Base-by-base conservation (phyloP, 2,113 vertebrate genomes). In the Acanthisitta chloris region DNA sequence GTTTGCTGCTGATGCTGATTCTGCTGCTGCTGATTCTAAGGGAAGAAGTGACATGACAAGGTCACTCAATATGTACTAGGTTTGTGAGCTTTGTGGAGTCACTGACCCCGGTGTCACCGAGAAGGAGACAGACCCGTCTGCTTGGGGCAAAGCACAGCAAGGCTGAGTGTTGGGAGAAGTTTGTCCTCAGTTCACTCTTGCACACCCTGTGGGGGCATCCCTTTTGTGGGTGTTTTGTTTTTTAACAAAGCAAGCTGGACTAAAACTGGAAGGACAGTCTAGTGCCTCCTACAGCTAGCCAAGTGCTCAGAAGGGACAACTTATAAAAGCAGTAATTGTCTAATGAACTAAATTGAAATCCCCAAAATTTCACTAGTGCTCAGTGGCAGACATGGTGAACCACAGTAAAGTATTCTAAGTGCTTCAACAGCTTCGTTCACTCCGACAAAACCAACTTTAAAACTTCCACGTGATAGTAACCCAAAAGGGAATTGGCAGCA, bases 1-100 rank as follows among this genome's bases (percentile, higher is more conserved):
- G 98, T 43, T 90, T 99, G 99, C 98, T 99, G 99, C 98, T 99
- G 99, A 98, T 99, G 99, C 46, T 98, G 98, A 38, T 98, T 98
- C 98, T 99, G 99, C 97, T 99, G 99, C 94, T 99, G 98, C 81
- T 99, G 99, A 91, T 99, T 99, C 98, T 99, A 93, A 21, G 83
- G 77, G 64, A 66, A 28, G 71, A 57, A 71, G 69, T 4, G 5
- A 81, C 58, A 65, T 65, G 8, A 59, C 26, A 34, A 0, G 3
- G 40, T 82, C 71, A 88, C 61, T 81, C 3, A 65, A 42, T 13
- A 48, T 7, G 46, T 51, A 52, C 3, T 2, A 1, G 4, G 21
- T 6, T 3, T 15, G 48, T 2, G 26, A 58, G 33, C 38, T 25
- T 21, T 17, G 0, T 0, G 28, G 80, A 42, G 58, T 8, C 9